Evolutionary conservation across 2,888 invertebrate genomes (phyloP), one percentile per base, ranked within the genome.

Genomic region (Plusia festucae): DNA sequence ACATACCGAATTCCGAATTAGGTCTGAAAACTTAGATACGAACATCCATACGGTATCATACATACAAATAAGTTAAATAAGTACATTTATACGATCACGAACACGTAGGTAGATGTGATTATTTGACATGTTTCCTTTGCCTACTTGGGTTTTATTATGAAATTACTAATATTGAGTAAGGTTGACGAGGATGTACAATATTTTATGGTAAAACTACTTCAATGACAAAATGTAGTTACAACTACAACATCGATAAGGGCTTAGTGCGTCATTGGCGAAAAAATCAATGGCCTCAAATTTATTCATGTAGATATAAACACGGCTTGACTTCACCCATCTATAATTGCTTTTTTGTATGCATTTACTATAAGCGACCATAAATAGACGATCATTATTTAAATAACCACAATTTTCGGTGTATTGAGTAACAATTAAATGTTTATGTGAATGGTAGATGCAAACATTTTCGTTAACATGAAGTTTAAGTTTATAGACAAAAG

Each of bases 221-320:
- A 40, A 40, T 64, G n/a, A 68, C 54, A 60, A 60, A 71, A 60
- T 55, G 54, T 64, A 60, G 54, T 40, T 52, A 64, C 65, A 32
- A 58, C 53, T 68, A 58, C 51, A 70, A 66, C 70, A 68, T 71
- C 53, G 59, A 71, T 32, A 53, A 56, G 46, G 53, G 51, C 27
- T 53, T 67, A 60, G 65, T 78, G 72, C 78, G 74, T 78, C 78
- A 78, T 53, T 69, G 53, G 46, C 34, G 49, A 65, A 46, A 53
- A 68, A 74, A 74, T 64, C 65, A 65, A 78, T 77, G 60, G 60
- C 55, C 49, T 70, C 34, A 32, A 65, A 52, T 55, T 71, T 65
- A 61, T 77, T 65, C 52, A 57, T 34, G 22, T 24, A 34, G 9
- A 4, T 60, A 22, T 55, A 32, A 54, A 57, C 9, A 51, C 11